Base-by-base conservation (phyloP, 1,140 invertebrate genomes). In the Berghia stephanieae region DNA sequence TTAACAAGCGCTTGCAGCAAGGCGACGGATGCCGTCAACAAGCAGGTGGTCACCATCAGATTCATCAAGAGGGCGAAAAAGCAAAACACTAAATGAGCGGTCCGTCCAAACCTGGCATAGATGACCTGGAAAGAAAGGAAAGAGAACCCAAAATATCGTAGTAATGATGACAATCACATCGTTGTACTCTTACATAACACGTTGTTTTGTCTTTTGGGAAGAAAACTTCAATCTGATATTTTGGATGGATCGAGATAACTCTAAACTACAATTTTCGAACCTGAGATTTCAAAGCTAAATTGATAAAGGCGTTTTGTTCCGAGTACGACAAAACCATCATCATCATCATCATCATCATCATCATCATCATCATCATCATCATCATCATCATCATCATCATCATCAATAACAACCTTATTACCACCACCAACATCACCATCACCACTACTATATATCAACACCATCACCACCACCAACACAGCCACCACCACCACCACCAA, bases 51-150 rank as follows among this genome's bases (percentile, higher is more conserved):
- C 0, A 90, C 86, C 46, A 89, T 81, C 0, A 88, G 38, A 70
- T 89, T 89, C 8, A 88, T 88, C 13, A 88, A 74, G 34, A 88
- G 77, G 1, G 88, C 88, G 77, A 89, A 86, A 36, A 81, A 75
- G 36, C 85, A 84, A 68, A 84, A 89, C 10, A 88, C 82, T 0
- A 88, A 77, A 72, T 90, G 89, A 24, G 87, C 83, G 38, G 69
- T 40, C 55, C 77, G 82, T 1, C 88, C 89, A 78, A 86, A 89
- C 44, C 89, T 75, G n/a, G 86, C 87, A 42, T 86, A 74, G 49
- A 90, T 88, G n/a, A 89, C 83, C 83, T 89, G 80, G 18, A n/a
- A 34, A 36, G n/a, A 36, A 4, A 55, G 27, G 6, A 70, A 31
- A 27, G 13, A 5, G 31, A 31, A 52, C 3, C 63, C 34, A 31